A percentile compares a stretch with the other conserved stretches of the same genome.
These are phyloP conservation scores for Choloepus didactylus DNA, from an alignment of 2,797 vertebrate species.

Conservation along the genomic window DNA sequence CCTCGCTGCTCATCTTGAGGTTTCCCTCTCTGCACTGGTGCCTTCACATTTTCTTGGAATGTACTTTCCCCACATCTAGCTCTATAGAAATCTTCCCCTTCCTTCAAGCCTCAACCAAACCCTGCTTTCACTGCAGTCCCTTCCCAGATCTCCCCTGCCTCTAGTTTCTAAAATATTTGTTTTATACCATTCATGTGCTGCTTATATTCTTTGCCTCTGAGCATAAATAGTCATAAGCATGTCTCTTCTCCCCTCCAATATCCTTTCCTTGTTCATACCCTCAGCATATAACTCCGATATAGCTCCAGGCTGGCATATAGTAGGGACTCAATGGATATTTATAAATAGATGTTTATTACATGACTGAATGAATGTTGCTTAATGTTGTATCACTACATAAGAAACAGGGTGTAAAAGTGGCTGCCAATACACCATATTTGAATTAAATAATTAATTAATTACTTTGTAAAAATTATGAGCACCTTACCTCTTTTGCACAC, in stretches of 20 bases:
- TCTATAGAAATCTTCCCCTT: neutral
- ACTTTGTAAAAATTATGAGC: neutral
- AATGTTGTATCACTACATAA: neutral
- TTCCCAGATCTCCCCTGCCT: neutral
- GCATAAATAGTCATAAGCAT: neutral
- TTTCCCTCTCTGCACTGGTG: fast-evolving
- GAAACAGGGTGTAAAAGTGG: neutral
- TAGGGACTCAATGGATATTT: neutral
- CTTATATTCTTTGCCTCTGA: neutral
- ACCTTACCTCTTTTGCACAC: neutral
- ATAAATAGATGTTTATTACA: neutral
- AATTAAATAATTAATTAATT: neutral
- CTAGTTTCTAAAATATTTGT: neutral
- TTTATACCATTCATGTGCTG: neutral
- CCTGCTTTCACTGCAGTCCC: neutral
- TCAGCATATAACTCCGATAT: neutral
- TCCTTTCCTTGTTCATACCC: neutral
- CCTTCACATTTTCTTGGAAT: neutral
- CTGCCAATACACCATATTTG: neutral
- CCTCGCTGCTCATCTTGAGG: fast-evolving
- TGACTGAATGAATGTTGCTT: neutral
- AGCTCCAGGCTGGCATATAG: too few relatives aligned
- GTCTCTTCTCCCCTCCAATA: neutral
- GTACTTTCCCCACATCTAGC: too few relatives aligned
- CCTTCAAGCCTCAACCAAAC: neutral